phyloP scores from a whole-genome alignment of 2,797 vertebrate genomes.

The Limnodromus scolopaceus region DNA sequence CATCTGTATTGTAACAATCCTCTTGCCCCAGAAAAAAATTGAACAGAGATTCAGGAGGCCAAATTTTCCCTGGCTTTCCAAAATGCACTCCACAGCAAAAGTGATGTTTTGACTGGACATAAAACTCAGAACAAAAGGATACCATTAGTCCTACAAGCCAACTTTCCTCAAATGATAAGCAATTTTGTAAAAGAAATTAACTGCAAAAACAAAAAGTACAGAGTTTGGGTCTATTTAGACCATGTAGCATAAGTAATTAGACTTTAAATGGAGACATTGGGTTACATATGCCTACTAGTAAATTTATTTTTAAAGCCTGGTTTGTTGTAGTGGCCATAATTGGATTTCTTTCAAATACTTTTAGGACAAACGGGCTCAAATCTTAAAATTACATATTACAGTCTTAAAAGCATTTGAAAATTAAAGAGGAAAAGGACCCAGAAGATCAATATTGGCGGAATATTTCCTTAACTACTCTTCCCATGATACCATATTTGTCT shows the following conservation, averaged over 20 bases:
- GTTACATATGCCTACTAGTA: not conserved
- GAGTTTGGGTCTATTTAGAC: not conserved
- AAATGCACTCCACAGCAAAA: not conserved
- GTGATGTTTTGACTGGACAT: not conserved
- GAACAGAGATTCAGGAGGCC: not conserved
- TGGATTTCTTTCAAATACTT: slow-evolving; percentile 23
- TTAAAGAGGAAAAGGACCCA: not conserved
- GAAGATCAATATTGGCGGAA: not conserved
- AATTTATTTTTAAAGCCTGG: not conserved
- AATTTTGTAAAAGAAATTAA: slow-evolving; percentile 16
- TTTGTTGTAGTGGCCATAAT: not conserved
- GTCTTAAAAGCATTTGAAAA: slow-evolving; percentile 23
- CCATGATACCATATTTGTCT: not conserved
- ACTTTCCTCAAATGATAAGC: not conserved
- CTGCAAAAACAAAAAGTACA: not conserved
- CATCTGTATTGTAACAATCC: not conserved
- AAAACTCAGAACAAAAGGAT: not conserved
- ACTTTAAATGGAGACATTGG: slow-evolving; percentile 4
- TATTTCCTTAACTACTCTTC: not conserved
- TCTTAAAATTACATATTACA: slow-evolving; percentile 14
- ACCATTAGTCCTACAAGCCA: not conserved
- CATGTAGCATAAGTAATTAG: not conserved
- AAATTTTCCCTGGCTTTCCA: not conserved
- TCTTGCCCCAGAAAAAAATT: not conserved
- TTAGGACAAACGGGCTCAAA: not conserved